Evolutionary conservation across 1,140 invertebrate genomes (phyloP), one percentile per base, ranked within the genome.

Genomic region (Pinna nobilis): DNA sequence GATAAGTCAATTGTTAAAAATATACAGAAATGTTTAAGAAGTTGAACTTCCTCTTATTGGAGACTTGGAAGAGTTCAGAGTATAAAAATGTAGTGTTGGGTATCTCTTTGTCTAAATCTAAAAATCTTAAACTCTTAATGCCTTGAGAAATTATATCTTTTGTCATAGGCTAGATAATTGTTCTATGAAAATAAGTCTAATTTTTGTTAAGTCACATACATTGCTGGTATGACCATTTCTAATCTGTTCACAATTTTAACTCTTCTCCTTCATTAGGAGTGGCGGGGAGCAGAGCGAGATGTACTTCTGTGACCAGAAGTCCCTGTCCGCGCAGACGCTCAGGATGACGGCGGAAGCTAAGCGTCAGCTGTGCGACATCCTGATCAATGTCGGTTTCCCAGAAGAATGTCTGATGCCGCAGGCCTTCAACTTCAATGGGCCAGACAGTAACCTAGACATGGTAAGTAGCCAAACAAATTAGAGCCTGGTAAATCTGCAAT

Each of bases 331-430:
- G 83, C 94, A 96, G 0, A 97, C 96, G 0, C 91, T 99, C 74
- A 91, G 95, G 55, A 94, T 98, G 33, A 98, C 96, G 1, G 94
- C 91, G 88, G 97, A 98, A 87, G 96, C 97, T 1, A 97, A 97
- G 92, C 93, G 94, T 84, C 97, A 99, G 87, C 90, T 99, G 9
- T 92, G 94, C 88, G 94, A 96, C 80, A 89, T 90, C n/a, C 92
- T 99, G 35, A 86, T 98, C 1, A 92, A 93, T 59, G 89, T 93
- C 37, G 97, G 96, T 30, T 98, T 99, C 85, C 94, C 97, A 0
- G 96, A 98, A 85, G 94, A 97, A 82, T 93, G 93, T 67, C 92
- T 98, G 82, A 82, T 92, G 3, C 92, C 94, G 0, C 90, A 94
- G 65, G 90, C 92, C 18, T 94, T 96, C 89, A 93, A 96, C 84